These are phyloP conservation scores for Rhombomys opimus DNA, from an alignment of 2,113 vertebrate genomes.

Conservation along the genomic window DNA sequence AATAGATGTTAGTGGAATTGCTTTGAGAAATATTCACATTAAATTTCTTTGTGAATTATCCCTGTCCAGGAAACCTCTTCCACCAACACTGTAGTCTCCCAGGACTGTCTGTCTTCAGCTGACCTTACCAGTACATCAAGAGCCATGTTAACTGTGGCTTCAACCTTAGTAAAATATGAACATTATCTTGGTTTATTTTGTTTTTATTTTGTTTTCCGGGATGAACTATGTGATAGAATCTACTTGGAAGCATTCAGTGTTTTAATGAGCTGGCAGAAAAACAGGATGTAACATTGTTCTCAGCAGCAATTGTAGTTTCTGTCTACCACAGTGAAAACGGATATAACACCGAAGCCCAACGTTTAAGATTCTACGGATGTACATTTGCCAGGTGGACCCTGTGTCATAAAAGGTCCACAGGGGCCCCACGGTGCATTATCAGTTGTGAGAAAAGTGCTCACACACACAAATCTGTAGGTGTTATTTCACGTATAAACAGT, in stretches of 20 bases:
- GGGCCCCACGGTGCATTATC: neutral
- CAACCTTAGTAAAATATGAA: neutral
- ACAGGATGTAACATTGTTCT: neutral
- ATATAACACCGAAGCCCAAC: neutral
- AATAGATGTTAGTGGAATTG: neutral
- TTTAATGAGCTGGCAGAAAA: neutral
- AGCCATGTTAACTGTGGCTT: neutral
- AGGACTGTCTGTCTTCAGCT: neutral
- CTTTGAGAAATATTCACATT: neutral
- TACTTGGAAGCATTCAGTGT: neutral
- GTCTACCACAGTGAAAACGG: neutral
- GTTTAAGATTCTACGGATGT: neutral
- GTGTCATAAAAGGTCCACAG: neutral
- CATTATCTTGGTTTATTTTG: neutral
- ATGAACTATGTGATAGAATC: neutral
- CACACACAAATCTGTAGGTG: neutral
- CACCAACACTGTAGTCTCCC: neutral
- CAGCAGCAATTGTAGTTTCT: neutral
- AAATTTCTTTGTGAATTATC: neutral
- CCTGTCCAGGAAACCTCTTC: neutral
- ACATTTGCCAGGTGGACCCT: neutral
- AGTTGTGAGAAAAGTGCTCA: neutral
- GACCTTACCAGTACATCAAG: neutral
- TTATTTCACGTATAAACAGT: neutral
- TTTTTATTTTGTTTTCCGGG: neutral